Base-by-base conservation (phyloP, 1,140 invertebrate species). In the Bombus difficillimus region DNA sequence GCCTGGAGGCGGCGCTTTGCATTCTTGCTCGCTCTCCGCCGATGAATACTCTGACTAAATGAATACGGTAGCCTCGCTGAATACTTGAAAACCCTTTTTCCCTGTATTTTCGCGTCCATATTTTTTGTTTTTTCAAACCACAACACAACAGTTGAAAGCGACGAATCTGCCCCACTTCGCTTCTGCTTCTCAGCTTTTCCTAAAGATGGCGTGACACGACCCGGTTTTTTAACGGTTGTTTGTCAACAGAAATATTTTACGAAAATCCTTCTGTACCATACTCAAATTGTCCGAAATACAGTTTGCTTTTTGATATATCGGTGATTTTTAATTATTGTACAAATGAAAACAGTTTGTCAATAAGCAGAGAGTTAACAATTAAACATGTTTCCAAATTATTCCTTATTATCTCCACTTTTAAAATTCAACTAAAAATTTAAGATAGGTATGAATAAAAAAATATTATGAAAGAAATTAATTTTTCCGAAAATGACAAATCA, bases 1-100 rank as follows among this genome's bases (percentile, higher is more conserved):
- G 86, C 90, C 94, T 90, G 82, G 81, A 91, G 92, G 92, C 92
- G 93, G 93, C 94, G 93, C 92, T 90, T 68, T 71, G 77, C 62
- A 75, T 88, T 71, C 75, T 41, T 80, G 78, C 80, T 81, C 83
- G 88, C 77, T 78, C 66, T 62, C 28, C 72, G 71, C 43, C 69
- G 64, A 32, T 76, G 79, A 81, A 80, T 53, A 34, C 39, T 28
- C 47, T 75, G 47, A 57, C 81, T 53, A 73, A 64, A 8, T 34
- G 76, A 39, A 41, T 43, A 47, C 57, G 32, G 28, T 53, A 9
- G 15, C 39, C n/a, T 37, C n/a, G 22, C 57, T 32, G 47, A 53
- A 41, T 57, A 62, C 15, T 37, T 69, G 78, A 81, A 85, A 85
- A 85, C 12, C 32, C 22, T 69, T 84, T 90, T 78, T 81, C 83